Base-by-base conservation (phyloP, 2,797 vertebrate genomes). In the Schizothorax lantsangensis region DNA sequence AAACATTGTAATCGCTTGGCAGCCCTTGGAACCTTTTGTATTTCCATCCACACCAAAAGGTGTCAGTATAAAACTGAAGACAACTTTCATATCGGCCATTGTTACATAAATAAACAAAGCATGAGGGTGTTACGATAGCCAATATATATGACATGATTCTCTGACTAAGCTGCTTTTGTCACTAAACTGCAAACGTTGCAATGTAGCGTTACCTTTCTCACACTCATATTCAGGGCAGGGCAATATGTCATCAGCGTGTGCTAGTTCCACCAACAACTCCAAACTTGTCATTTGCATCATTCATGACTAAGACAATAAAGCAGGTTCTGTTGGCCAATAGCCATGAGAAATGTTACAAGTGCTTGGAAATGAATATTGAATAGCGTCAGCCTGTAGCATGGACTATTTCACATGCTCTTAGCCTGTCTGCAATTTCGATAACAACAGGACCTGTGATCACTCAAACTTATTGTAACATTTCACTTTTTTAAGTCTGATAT, bases 341-440 rank as follows among this genome's bases (percentile, higher is more conserved):
- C 54, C 89, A 54, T 86, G 57, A 72, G 84, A 88, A 88, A 19
- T 38, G 49, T 10, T 72, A 19, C 26, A 66, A 75, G 38, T 68
- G 17, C 26, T 71, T 4, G 4, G 21, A 81, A 79, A 47, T 36
- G 38, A 52, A 23, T 54, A n/a, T 43, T 66, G 52, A 23, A 81
- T 64, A 71, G 36, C 4, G 8, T 80, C 40, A 1, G 26, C 17
- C n/a, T 19, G 23, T 21, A 21, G 5, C n/a, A 69, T 57, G 21
- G 23, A 23, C 38, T 49, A 69, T 69, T 84, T 77, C 71, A 38
- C 9, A 59, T 69, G 15, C 21, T 81, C 3, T 66, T 74, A 23
- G 5, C n/a, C n/a, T 43, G 47, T 33, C 83, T 79, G 45, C 0
- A 7, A 30, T 49, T 71, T 10, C 6, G 36, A 79, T 30, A 54